Evolutionary conservation across 2,888 invertebrate genomes (phyloP).

Genomic region (Homarus gammarus): DNA sequence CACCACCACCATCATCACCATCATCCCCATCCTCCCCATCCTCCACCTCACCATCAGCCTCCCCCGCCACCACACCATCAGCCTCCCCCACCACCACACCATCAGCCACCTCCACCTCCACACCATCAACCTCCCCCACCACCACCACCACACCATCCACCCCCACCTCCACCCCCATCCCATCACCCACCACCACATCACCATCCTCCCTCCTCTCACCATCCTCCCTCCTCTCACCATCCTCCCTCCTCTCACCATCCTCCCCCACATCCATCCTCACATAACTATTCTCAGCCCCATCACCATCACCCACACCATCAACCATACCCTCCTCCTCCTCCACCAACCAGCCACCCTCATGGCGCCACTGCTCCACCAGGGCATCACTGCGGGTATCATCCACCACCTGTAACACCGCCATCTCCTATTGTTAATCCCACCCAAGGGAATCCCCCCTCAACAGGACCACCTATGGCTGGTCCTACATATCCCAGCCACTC

Average conservation of each 20-base stretch:
- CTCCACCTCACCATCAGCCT: slow-evolving; percentile 21
- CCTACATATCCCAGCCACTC: slow-evolving; percentile 51
- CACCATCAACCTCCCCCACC: slow-evolving; percentile 35
- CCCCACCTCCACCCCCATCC: slow-evolving; percentile 31
- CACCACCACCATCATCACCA: slow-evolving; percentile 70
- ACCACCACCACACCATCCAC: slow-evolving; percentile 30
- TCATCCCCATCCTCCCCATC: slow-evolving; percentile 40
- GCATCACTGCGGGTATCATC: slow-evolving; percentile 54
- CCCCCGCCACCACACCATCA: slow-evolving; percentile 56
- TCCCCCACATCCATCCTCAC: neutral
- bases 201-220: slow-evolving; percentile 40
- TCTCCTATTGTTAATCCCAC: slow-evolving; percentile 21
- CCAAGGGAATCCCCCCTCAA: slow-evolving; percentile 38
- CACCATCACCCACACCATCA: slow-evolving; percentile 44
- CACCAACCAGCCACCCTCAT: slow-evolving; percentile 38
- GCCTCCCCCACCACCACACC: slow-evolving; percentile 53
- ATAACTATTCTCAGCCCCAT: slow-evolving; percentile 31
- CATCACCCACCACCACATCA: slow-evolving; percentile 41
- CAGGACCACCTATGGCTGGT: slow-evolving; percentile 40
- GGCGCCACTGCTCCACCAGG: slow-evolving; percentile 27
- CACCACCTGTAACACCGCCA: slow-evolving; percentile 40
- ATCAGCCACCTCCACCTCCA: slow-evolving; percentile 37
- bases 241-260: neutral
- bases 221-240: slow-evolving; percentile 18
- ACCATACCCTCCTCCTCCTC: slow-evolving; percentile 11